Evolutionary conservation across 2,888 invertebrate species (phyloP).

Genomic region (Pseudanteris insignis): DNA sequence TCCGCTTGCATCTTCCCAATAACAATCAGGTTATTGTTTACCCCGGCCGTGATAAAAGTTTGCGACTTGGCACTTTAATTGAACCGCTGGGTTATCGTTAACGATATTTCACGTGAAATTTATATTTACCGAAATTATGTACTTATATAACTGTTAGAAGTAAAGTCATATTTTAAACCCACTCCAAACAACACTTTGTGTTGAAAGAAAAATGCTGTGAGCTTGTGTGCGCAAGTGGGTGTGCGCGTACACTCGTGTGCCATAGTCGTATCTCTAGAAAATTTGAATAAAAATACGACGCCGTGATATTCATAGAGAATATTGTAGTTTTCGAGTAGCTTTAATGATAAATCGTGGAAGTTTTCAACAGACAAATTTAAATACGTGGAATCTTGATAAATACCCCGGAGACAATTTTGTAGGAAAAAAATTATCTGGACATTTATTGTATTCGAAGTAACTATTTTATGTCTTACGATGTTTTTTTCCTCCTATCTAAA

Average conservation of each 20-base stretch:
- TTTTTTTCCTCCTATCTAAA: too few relatives aligned
- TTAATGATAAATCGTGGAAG: conserved; percentile 23
- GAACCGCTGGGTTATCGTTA: conserved; percentile 10
- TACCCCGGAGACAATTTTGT: not conserved
- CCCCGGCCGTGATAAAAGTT: conserved; percentile 11
- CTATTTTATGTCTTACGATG: too few relatives aligned
- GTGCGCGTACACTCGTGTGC: not conserved
- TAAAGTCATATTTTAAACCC: conserved; percentile 19
- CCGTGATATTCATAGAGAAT: conserved; percentile 21
- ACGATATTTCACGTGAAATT: conserved; percentile 19
- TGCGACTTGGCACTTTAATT: conserved; percentile 17
- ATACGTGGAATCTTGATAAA: conserved; percentile 12
- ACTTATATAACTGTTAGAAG: conserved; percentile 22
- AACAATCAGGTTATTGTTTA: conserved; percentile 20
- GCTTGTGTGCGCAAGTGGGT: conserved; percentile 3
- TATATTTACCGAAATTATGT: conserved; percentile 29
- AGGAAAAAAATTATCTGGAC: not conserved
- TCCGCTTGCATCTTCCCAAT: conserved; percentile 16
- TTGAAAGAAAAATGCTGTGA: conserved; percentile 26
- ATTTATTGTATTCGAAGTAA: too few relatives aligned
- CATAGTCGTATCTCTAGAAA: conserved; percentile 28
- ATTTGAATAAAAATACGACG: conserved; percentile 36
- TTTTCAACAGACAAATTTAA: conserved; percentile 28
- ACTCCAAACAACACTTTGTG: conserved; percentile 3
- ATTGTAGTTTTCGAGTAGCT: conserved; percentile 25